These are phyloP conservation scores for Riptortus pedestris DNA, from an alignment of 1,140 invertebrate genomes.

Conservation along the genomic window DNA sequence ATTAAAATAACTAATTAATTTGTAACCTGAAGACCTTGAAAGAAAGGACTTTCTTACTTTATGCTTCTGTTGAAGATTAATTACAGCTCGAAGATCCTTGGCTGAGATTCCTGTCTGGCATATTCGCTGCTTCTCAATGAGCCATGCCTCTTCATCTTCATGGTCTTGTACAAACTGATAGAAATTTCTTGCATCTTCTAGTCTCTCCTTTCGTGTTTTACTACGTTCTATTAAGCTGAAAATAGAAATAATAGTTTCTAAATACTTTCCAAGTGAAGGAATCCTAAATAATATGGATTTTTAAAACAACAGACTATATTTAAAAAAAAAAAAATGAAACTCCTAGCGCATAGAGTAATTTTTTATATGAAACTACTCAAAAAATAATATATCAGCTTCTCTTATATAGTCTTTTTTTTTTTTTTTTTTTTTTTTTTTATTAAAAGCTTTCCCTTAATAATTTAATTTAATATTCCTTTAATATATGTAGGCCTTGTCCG, in stretches of 20 bases:
- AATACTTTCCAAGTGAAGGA: background rate
- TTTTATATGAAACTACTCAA: no score
- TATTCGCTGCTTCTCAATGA: conserved; percentile 84
- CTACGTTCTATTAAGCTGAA: conserved; percentile 55
- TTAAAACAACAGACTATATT: background rate
- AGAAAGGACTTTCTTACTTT: no score
- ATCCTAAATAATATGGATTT: no score
- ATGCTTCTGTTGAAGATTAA: conserved; percentile 87
- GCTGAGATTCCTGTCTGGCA: conserved; percentile 82
- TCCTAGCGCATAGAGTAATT: no score
- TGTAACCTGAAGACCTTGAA: background rate
- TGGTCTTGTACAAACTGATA: conserved; percentile 92
- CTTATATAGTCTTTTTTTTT: no score
- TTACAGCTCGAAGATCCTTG: conserved; percentile 82
- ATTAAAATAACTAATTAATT: background rate
- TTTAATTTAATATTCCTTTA: no score
- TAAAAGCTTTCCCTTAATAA: no score
- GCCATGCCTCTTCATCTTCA: conserved; percentile 86
- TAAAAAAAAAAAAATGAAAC: no score
- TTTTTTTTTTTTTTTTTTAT: no score
- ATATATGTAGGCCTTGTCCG: no score
- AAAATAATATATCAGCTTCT: no score
- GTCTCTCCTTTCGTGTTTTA: conserved; percentile 61
- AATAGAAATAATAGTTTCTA: conserved; percentile 30
- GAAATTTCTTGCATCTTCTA: conserved; percentile 86